Percentiles rank a stretch among this genome's conserved stretches.
phyloP scores from a whole-genome alignment of 1,140 invertebrate genomes.

The Bradynema listronoti region DNA sequence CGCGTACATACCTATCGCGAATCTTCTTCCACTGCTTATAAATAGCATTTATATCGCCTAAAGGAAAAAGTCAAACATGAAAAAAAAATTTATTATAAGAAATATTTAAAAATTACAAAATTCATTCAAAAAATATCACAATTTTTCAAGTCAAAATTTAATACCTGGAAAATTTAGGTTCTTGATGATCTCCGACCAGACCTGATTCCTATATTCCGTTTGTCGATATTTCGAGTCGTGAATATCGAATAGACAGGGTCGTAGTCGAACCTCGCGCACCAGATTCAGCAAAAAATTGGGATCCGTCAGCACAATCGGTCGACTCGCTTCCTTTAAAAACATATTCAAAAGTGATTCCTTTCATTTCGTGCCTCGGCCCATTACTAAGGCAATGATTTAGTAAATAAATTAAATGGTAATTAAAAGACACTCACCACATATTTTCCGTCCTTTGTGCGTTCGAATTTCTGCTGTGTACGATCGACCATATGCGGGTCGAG shows the following conservation, averaged over 20 bases:
- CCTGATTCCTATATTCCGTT: slow-evolving; percentile 25
- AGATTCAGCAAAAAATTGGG: slow-evolving; percentile 27
- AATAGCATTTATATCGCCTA: slow-evolving; percentile 32
- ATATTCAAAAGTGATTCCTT: slow-evolving; percentile 1
- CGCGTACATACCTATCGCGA: slow-evolving; percentile 31
- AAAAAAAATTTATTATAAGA: not conserved
- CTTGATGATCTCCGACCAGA: slow-evolving; percentile 32
- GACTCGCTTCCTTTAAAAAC: slow-evolving; percentile 25
- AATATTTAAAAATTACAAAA: slow-evolving; percentile 2
- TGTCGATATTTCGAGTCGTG: slow-evolving; percentile 34
- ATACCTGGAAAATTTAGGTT: slow-evolving; percentile 31
- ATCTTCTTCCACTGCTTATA: slow-evolving; percentile 42
- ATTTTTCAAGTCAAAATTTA: too few relatives aligned
- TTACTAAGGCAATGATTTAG: not conserved
- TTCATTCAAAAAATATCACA: too few relatives aligned
- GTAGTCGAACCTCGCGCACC: slow-evolving; percentile 23
- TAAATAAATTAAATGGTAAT: too few relatives aligned
- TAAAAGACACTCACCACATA: slow-evolving; percentile 6
- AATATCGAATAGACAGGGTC: slow-evolving; percentile 32
- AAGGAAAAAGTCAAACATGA: not conserved
- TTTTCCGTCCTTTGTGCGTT: slow-evolving; percentile 30
- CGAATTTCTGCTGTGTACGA: slow-evolving; percentile 28
- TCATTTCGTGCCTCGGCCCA: not conserved
- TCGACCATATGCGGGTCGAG: slow-evolving; percentile 36
- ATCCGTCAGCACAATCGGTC: slow-evolving; percentile 31